Percentiles rank a stretch among this genome's conserved stretches.
These are phyloP conservation scores for Hipposideros armiger DNA, from an alignment of 2,113 vertebrate genomes.

Conservation along the genomic window DNA sequence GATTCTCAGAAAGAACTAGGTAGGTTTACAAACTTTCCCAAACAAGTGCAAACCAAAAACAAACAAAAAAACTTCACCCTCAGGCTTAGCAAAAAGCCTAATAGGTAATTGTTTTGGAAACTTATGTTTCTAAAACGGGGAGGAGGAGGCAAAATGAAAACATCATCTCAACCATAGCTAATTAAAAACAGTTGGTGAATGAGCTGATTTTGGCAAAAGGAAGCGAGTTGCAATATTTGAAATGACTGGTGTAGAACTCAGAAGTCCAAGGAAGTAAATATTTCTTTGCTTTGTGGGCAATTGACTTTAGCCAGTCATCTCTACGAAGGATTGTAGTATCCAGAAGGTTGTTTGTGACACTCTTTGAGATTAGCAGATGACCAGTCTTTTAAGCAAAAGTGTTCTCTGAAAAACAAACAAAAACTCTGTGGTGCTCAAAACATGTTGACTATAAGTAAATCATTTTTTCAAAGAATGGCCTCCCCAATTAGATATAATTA, in stretches of 20 bases:
- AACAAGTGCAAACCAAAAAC: slow-evolving; percentile 47
- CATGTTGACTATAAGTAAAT: background rate
- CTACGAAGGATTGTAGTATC: background rate
- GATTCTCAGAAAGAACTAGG: slow-evolving; percentile 47
- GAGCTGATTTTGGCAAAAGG: slow-evolving; percentile 70
- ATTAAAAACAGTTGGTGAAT: slow-evolving; percentile 72
- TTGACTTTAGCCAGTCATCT: slow-evolving; percentile 8
- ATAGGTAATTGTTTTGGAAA: slow-evolving; percentile 79
- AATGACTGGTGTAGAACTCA: slow-evolving; percentile 21
- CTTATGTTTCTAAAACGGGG: slow-evolving; percentile 59
- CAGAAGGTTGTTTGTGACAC: background rate
- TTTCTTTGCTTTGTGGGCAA: slow-evolving; percentile 40
- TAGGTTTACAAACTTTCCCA: slow-evolving; percentile 72
- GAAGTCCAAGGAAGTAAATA: slow-evolving; percentile 41
- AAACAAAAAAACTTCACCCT: background rate
- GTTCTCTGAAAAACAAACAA: slow-evolving; percentile 46
- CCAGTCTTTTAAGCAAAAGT: background rate
- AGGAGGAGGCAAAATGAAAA: slow-evolving; percentile 3
- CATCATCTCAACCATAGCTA: slow-evolving; percentile 49
- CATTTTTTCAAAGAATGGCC: background rate
- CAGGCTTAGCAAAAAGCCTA: slow-evolving; percentile 66
- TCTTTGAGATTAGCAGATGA: background rate
- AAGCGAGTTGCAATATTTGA: slow-evolving; percentile 63
- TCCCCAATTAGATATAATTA: background rate
- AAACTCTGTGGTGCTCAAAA: background rate